Evolutionary conservation across 2,888 invertebrate species (phyloP), one percentile per base, ranked within the genome.

Genomic region (Drosophila nigricruria): DNA sequence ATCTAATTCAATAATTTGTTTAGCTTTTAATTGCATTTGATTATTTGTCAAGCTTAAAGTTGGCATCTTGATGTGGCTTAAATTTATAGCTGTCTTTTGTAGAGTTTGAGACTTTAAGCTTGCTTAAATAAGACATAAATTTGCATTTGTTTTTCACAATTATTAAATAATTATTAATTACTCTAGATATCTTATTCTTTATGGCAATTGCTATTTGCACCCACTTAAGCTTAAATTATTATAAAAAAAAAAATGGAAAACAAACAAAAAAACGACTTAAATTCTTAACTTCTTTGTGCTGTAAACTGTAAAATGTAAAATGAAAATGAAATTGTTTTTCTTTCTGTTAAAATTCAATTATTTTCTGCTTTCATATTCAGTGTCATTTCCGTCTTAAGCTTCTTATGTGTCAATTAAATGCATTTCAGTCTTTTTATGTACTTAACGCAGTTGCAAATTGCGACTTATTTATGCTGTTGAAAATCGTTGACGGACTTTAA

Each of bases 11-110:
- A 73, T 81, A 69, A 61, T 75, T 69, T 73, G 52, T 25, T 58
- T 45, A 56, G 66, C 50, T 69, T 70, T 83, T 69, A 78, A 71
- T 65, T 67, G 60, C 34, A 56, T 81, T 61, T 73, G 61, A 70
- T 72, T 75, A 73, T 70, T 75, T 70, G 70, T 43, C 34, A 34
- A 23, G 56, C 59, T 70, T 20, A 40, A 66, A 59, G 38, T 34
- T 45, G 52, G 23, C 60, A 25, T 59, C n/a, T 42, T 50, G 25
- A 36, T 23, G 65, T 70, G 40, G 38, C 25, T 42, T 49, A 61
- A 42, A 71, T 63, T 59, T 56, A 52, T 36, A 40, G 25, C 30
- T 20, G 25, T 0, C 18, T 40, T 40, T 30, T 30, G 16, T 43
- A 14, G 42, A 12, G 1, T 2, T 47, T n/a, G n/a, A n/a, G 10